These are phyloP conservation scores for Umimayanthus chanpuru DNA, from an alignment of 92 coral and sea anemone species.

Conservation along the genomic window DNA sequence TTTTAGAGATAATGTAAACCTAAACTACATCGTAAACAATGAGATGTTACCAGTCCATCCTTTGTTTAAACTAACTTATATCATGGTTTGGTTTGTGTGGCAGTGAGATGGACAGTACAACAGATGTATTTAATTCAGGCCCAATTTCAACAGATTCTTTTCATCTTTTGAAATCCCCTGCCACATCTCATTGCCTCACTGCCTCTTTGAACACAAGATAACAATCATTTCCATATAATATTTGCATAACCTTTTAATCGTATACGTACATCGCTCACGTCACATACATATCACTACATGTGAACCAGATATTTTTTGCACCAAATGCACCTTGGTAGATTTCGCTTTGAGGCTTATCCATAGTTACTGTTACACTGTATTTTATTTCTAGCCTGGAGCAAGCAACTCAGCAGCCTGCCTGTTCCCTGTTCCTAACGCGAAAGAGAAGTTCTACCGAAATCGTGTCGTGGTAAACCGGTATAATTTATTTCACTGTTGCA, in stretches of 20 bases:
- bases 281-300: neutral
- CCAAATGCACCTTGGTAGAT: neutral
- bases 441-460: too few relatives aligned
- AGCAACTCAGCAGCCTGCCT: too few relatives aligned
- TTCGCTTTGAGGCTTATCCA: neutral
- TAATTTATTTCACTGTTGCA: too few relatives aligned
- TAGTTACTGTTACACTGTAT: too few relatives aligned
- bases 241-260: neutral
- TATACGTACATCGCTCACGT: neutral
- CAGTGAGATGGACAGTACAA: neutral
- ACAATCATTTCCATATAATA: neutral
- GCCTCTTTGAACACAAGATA: neutral
- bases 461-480: too few relatives aligned
- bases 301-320: neutral
- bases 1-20: neutral
- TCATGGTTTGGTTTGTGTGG: slow-evolving; percentile 2
- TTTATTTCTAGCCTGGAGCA: too few relatives aligned
- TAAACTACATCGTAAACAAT: neutral
- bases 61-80: neutral
- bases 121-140: neutral
- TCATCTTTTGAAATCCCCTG: neutral
- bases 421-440: too few relatives aligned
- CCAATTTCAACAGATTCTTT: neutral
- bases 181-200: neutral
- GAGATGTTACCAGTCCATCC: neutral